Evolutionary conservation across 1,140 invertebrate species (phyloP).

Genomic region (Campoletis sonorensis): DNA sequence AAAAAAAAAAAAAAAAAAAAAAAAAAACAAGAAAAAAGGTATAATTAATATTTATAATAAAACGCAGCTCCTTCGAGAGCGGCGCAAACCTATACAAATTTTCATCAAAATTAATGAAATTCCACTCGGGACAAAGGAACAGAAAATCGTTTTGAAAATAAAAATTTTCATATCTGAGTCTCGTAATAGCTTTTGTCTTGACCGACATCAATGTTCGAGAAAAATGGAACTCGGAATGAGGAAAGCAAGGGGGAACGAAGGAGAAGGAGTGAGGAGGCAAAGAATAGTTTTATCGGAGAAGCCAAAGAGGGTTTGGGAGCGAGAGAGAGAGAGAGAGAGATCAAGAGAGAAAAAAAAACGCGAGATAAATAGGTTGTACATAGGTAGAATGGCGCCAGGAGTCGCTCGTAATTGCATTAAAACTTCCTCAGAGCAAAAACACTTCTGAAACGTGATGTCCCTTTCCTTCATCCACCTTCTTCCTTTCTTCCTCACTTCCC

Average conservation of each 20-base stretch:
- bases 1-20: too few species aligned
- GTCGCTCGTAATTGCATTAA: constrained; percentile 69
- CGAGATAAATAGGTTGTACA: constrained; percentile 41
- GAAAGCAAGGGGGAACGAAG: constrained; percentile 42
- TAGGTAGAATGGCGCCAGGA: constrained; percentile 61
- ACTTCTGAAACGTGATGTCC: constrained; percentile 56
- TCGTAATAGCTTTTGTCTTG: background rate
- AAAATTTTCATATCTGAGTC: too few species aligned
- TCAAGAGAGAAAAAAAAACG: background rate
- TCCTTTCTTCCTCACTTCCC: background rate
- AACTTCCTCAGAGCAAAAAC: constrained; percentile 69
- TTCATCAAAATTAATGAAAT: too few species aligned
- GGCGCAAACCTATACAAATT: too few species aligned
- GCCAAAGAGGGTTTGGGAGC: constrained; percentile 11
- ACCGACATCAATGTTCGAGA: background rate
- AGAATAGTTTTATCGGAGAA: constrained; percentile 7
- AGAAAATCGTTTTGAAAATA: too few species aligned
- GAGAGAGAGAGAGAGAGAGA: background rate
- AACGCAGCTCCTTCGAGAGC: too few species aligned
- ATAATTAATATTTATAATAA: too few species aligned
- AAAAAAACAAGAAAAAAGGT: too few species aligned
- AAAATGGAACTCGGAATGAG: background rate
- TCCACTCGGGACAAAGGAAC: too few species aligned
- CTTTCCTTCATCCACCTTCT: background rate
- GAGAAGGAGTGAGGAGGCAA: constrained; percentile 37